Evolutionary conservation across 37 sponge, comb jelly and placozoan genomes (phyloP), one percentile per base, ranked within the genome.

Genomic region (Eunapius fragilis): DNA sequence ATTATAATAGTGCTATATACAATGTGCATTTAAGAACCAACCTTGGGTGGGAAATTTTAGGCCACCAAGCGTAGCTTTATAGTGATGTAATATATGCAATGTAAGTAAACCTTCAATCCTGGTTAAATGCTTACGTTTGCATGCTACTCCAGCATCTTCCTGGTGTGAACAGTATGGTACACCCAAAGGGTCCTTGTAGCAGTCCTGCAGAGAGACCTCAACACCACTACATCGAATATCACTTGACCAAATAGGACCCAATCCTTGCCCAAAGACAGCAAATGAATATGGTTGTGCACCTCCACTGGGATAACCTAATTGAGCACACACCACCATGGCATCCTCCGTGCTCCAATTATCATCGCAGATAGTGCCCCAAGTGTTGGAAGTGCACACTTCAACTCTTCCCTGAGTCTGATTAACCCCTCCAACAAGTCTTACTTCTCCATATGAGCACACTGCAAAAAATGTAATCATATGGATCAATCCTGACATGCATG

Each of bases 291-390:
- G 22, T 19, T 58, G 58, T 58, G 58, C 58, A 84, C 84, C 75
- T 50, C 32, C 50, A 31, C 67, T 14, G 25, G 85, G 33, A 14
- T 77, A 81, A 67, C 90, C 90, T 14, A 90, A 80, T 31, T 90
- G 90, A 48, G 86, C 22, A 32, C 90, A 90, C 17, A 70, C 90
- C 24, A 90, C 90, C 47, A 24, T 28, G 37, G 86, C 81, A 74
- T 85, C 69, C 50, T 58, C 25, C 12, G 36, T 75, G 12, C 76
- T 69, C 82, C 85, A 90, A 22, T 25, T 23, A n/a, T 85, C 82
- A 80, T 90, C 90, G 75, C 90, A 90, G 22, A 90, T 86, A 47
- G 86, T 90, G 10, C 90, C 90, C 90, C 90, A 90, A 67, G 27
- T 36, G 14, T 80, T 49, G 37, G 36, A 31, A 30, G 28, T 49